Evolutionary conservation across 2,797 vertebrate species (phyloP).

Genomic region (Vireo griseus): DNA sequence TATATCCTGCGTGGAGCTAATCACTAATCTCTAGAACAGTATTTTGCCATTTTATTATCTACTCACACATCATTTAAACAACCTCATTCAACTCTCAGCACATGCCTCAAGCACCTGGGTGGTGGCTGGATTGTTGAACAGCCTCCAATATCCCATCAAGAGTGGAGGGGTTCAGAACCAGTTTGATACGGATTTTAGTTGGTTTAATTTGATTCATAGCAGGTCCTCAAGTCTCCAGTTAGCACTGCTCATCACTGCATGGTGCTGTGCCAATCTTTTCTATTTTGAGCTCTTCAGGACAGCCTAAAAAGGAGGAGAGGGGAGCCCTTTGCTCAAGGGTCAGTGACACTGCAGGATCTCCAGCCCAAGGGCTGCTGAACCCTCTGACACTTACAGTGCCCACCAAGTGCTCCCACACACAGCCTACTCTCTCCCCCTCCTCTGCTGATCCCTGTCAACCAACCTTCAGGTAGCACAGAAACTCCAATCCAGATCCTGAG

Average conservation of each 20-base stretch:
- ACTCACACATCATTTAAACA: not conserved
- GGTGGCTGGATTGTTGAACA: not conserved
- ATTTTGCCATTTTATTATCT: not conserved
- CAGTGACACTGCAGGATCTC: not conserved
- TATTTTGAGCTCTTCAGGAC: not conserved
- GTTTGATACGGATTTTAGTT: not conserved
- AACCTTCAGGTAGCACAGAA: not conserved
- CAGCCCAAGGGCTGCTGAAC: not conserved
- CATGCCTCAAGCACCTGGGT: not conserved
- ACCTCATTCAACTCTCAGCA: not conserved
- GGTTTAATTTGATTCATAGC: not conserved
- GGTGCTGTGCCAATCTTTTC: not conserved
- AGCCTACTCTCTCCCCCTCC: not conserved
- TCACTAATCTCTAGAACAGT: not conserved
- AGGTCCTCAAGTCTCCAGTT: not conserved
- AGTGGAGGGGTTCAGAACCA: not conserved
- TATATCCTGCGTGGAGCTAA: not conserved
- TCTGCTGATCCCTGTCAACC: not conserved
- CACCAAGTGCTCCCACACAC: fast-evolving
- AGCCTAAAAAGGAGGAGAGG: not conserved
- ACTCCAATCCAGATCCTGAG: not conserved
- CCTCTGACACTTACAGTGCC: not conserved
- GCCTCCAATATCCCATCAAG: not conserved
- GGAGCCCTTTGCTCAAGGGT: not conserved
- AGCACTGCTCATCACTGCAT: not conserved